Conservation (phyloP, 2,113 vertebrate species). For the Nesogale talazaci region DNA sequence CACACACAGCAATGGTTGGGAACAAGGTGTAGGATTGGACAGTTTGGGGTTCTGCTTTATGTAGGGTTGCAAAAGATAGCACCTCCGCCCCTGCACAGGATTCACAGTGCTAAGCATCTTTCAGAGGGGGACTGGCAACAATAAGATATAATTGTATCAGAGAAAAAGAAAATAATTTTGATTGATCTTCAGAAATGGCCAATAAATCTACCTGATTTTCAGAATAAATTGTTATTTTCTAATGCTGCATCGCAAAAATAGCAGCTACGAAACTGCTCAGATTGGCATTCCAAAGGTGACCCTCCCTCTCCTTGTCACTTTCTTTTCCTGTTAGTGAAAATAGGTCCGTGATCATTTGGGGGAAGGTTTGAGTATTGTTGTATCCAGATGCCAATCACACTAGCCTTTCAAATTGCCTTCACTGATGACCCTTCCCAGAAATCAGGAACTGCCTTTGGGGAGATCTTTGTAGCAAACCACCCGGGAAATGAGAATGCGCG, state of each 20-base stretch:
- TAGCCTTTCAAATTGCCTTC: slow-evolving; percentile 56
- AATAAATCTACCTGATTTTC: slow-evolving; percentile 24
- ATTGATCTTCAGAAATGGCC: neutral
- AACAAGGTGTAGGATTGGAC: too few relatives aligned
- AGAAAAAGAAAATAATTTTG: neutral
- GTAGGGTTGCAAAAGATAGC: too few relatives aligned
- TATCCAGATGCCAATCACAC: slow-evolving; percentile 62
- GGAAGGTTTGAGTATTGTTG: slow-evolving; percentile 11
- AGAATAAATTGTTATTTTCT: slow-evolving; percentile 24
- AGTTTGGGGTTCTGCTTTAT: too few relatives aligned
- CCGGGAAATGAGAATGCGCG: slow-evolving; percentile 18
- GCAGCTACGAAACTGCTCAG: neutral
- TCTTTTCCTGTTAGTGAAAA: slow-evolving; percentile 50
- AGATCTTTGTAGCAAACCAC: slow-evolving; percentile 67
- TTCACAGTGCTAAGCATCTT: neutral
- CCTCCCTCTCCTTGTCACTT: slow-evolving; percentile 63
- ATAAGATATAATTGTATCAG: neutral
- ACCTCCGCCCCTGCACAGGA: too few relatives aligned
- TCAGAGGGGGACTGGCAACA: neutral
- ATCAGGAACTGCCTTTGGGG: slow-evolving; percentile 62
- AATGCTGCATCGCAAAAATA: neutral
- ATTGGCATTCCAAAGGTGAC: slow-evolving; percentile 63
- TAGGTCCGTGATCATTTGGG: slow-evolving; percentile 46
- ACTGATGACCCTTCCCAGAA: slow-evolving; percentile 62
- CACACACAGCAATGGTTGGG: too few relatives aligned